Base-by-base conservation (phyloP, 2,797 vertebrate species). In the Selene dorsalis region DNA sequence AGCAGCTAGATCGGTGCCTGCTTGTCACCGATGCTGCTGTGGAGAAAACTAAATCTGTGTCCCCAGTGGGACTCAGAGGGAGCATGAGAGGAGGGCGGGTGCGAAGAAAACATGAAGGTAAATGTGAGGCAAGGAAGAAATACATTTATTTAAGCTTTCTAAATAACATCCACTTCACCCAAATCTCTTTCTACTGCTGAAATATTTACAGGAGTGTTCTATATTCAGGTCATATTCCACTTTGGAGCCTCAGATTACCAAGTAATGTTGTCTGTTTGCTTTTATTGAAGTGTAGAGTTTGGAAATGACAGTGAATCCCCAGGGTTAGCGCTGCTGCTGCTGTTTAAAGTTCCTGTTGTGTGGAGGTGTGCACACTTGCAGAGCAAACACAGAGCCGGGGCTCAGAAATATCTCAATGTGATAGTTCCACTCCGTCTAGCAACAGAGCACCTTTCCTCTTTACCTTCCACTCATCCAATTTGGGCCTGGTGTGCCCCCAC, bases 381-480 rank as follows among this genome's bases (percentile, higher is more conserved):
- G 86, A 82, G 79, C 55, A 82, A 85, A 88, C 16, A 68, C 50
- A 26, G 30, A 75, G 64, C 62, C 81, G 74, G 65, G 74, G 59
- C 24, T 38, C 77, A 85, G 41, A 79, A 85, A 77, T 56, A 79
- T 83, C 84, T 78, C 55, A 20, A 72, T 85, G 57, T 43, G 77
- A 89, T 89, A 80, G 83, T 82, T 86, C 84, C 69, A 56, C 68
- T 80, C 69, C 35, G 10, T 82, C 80, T 80, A 82, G 79, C 69
- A 83, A 69, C 69, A 39, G 57, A 80, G 74, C 77, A 73, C 75
- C 76, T 85, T 70, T 72, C 63, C 63, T 75, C 75, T 82, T 76
- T 76, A 57, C 55, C 28, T 75, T 39, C 56, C 60, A 55, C 73
- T 89, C 76, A 85, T 87, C 84, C 86, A 89, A 59, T 90, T 89